Conservation (phyloP, 2,113 vertebrate genomes). For the Strix aluco region DNA sequence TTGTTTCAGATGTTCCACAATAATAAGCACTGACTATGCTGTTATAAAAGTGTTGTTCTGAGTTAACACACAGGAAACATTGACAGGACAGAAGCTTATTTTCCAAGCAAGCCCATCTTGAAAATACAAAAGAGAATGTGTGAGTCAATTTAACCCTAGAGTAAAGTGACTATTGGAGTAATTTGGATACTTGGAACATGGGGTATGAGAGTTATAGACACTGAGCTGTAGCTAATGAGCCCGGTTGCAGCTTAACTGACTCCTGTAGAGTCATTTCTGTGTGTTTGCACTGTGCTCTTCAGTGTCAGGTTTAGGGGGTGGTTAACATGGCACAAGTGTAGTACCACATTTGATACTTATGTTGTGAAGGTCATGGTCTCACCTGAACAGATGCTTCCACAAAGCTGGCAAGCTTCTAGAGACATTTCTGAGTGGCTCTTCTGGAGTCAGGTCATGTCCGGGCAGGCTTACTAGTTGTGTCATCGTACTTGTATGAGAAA, state of each 20-base stretch:
- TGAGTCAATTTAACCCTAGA: background rate
- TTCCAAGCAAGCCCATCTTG: background rate
- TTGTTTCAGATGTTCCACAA: constrained; percentile 8
- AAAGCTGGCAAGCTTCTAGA: background rate
- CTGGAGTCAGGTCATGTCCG: background rate
- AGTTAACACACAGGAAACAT: constrained; percentile 10
- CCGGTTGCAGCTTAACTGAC: background rate
- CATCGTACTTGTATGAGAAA: background rate
- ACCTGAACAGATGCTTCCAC: background rate
- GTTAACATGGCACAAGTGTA: background rate
- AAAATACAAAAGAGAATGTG: background rate
- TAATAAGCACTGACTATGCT: background rate
- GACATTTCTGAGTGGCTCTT: background rate
- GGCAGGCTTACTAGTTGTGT: background rate
- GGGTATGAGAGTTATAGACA: background rate
- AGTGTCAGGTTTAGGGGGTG: background rate
- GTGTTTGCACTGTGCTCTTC: background rate
- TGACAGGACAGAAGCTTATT: constrained; percentile 1
- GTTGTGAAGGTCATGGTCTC: background rate
- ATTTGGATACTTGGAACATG: background rate
- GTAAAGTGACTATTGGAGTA: background rate
- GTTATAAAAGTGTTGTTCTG: constrained; percentile 11
- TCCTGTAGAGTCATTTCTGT: background rate
- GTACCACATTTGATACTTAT: background rate
- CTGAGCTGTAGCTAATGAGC: background rate